These are phyloP conservation scores for Ariopsis seemanni DNA, from an alignment of 2,113 vertebrate species.

Conservation along the genomic window DNA sequence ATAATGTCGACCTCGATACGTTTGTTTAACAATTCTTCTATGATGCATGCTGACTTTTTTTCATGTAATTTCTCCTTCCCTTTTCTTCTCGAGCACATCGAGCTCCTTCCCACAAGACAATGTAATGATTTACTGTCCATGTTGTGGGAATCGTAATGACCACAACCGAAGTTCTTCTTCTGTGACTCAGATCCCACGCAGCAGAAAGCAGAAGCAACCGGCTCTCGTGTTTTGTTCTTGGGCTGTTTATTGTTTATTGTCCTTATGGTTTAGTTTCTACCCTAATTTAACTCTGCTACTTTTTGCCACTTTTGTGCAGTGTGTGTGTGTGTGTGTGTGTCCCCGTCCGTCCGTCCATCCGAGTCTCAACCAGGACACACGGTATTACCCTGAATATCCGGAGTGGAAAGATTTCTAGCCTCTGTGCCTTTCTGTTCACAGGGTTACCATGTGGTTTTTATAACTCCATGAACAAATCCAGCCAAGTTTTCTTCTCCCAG, in stretches of 20 bases:
- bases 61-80: background rate
- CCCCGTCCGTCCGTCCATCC: too few relatives aligned
- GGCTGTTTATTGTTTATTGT: background rate
- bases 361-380: slow-evolving; percentile 14
- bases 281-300: background rate
- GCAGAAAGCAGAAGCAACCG: slow-evolving; percentile 10
- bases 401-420: slow-evolving; percentile 42
- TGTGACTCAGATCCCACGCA: background rate
- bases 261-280: background rate
- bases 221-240: background rate
- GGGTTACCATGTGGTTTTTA: slow-evolving; percentile 25
- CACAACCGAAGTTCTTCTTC: background rate
- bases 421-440: slow-evolving; percentile 5
- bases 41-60: background rate
- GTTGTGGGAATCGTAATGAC: background rate
- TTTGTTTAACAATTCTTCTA: background rate
- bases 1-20: too few relatives aligned
- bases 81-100: background rate
- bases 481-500: background rate
- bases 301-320: background rate
- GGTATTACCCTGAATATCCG: background rate
- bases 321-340: background rate
- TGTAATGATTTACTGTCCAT: too few relatives aligned
- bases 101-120: background rate
- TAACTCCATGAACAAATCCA: background rate